These are phyloP conservation scores for Neostethus bicornis DNA, from an alignment of 2,797 vertebrate genomes.

Conservation along the genomic window DNA sequence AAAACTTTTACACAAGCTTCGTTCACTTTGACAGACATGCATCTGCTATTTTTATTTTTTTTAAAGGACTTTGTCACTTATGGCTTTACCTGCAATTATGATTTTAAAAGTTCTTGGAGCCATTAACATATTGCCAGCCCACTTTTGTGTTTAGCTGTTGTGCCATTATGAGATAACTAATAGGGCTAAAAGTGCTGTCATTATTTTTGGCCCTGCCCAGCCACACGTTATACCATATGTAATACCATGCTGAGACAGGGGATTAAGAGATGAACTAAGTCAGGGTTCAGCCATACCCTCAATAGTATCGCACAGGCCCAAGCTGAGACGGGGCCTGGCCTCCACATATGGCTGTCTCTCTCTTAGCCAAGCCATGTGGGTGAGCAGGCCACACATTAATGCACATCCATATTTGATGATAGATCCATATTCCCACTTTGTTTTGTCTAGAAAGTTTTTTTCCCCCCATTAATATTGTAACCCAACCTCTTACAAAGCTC, in stretches of 20 bases:
- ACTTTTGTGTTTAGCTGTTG: no score
- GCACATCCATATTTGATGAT: constrained; percentile 17
- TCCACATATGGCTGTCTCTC: constrained; percentile 57
- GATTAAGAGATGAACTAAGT: constrained; percentile 64
- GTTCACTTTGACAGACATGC: no score
- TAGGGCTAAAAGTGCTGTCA: constrained; percentile 11
- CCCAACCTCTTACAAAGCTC: constrained; percentile 36
- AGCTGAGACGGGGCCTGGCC: constrained; percentile 41
- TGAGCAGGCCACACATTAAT: constrained; percentile 24
- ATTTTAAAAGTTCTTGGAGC: no score
- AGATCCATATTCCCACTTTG: constrained; percentile 23
- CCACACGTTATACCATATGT: constrained; percentile 34
- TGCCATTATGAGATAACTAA: no score
- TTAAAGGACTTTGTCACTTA: no score
- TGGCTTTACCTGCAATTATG: no score
- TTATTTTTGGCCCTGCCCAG: constrained; percentile 18
- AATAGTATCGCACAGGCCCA: constrained; percentile 42
- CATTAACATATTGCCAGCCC: no score
- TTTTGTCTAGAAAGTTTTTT: constrained; percentile 42
- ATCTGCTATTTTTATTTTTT: no score
- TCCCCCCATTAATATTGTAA: constrained; percentile 37
- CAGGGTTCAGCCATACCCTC: constrained; percentile 43
- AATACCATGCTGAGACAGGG: constrained; percentile 35
- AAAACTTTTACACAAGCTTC: no score
- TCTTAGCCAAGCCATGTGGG: constrained; percentile 25